Evolutionary conservation across 2,113 vertebrate genomes (phyloP).

Genomic region (cat (Felis catus)): DNA sequence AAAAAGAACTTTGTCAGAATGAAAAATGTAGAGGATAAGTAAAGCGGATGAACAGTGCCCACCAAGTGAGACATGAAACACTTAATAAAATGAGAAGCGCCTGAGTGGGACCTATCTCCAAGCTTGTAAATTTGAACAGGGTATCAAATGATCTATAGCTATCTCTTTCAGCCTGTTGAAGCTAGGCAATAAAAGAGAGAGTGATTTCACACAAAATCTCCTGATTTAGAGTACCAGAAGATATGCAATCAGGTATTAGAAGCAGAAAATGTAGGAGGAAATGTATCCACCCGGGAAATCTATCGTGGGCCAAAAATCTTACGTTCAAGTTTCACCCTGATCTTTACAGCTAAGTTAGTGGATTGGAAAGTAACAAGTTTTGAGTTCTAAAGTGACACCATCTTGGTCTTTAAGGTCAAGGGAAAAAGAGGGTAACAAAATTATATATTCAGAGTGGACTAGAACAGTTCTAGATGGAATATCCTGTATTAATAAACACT

Average conservation of each 20-base stretch:
- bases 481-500: not conserved
- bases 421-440: not conserved
- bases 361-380: not conserved
- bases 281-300: not conserved
- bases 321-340: not conserved
- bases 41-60: not conserved
- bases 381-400: not conserved
- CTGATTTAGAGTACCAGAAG: not conserved
- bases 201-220: not conserved
- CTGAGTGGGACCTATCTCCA: not conserved
- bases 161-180: not conserved
- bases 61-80: not conserved
- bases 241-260: not conserved
- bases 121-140: not conserved
- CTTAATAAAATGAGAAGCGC: not conserved
- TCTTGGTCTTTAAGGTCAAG: not conserved
- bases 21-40: slow-evolving; percentile 18
- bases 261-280: not conserved
- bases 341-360: not conserved
- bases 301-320: not conserved
- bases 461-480: not conserved
- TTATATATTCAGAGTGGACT: not conserved
- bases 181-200: not conserved
- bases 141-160: not conserved
- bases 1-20: not conserved